Conservation (phyloP, 2,888 invertebrate species). For the Orthosia gothica region DNA sequence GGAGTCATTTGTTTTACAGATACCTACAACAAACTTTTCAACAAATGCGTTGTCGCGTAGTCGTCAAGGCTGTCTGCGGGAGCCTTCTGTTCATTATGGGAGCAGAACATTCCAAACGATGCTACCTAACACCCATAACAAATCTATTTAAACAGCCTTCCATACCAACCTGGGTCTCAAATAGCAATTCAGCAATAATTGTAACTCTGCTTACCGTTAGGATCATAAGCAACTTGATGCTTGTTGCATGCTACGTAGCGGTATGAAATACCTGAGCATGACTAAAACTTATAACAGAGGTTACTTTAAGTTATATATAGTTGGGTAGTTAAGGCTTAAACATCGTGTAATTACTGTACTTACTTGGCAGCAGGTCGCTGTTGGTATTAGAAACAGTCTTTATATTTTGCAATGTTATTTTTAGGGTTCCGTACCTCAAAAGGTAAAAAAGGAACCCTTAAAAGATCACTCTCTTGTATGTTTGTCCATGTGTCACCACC, state of each 20-base stretch:
- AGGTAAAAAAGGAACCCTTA: too few species aligned
- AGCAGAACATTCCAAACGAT: background rate
- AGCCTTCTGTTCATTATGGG: background rate
- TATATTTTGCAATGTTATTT: too few species aligned
- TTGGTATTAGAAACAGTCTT: background rate
- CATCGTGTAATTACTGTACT: background rate
- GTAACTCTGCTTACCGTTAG: conserved; percentile 40
- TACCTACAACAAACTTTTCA: too few species aligned
- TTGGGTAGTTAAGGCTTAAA: background rate
- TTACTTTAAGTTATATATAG: conserved; percentile 26
- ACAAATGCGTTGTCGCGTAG: too few species aligned
- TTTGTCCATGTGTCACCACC: too few species aligned
- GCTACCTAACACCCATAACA: background rate
- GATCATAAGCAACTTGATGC: conserved; percentile 52
- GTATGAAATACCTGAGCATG: conserved; percentile 31
- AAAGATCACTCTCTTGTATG: too few species aligned
- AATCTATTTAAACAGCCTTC: background rate
- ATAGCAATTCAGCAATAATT: conserved; percentile 31
- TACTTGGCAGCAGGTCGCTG: background rate
- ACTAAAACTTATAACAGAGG: conserved; percentile 23
- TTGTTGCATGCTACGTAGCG: conserved; percentile 29
- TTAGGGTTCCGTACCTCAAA: too few species aligned
- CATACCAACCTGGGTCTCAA: conserved; percentile 6
- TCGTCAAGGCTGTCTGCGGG: too few species aligned
- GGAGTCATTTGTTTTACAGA: too few species aligned